Percentiles rank a stretch among this genome's conserved stretches.
Evolutionary conservation across 2,797 vertebrate species (phyloP).

Genomic region (Enteromius trimaculatus): DNA sequence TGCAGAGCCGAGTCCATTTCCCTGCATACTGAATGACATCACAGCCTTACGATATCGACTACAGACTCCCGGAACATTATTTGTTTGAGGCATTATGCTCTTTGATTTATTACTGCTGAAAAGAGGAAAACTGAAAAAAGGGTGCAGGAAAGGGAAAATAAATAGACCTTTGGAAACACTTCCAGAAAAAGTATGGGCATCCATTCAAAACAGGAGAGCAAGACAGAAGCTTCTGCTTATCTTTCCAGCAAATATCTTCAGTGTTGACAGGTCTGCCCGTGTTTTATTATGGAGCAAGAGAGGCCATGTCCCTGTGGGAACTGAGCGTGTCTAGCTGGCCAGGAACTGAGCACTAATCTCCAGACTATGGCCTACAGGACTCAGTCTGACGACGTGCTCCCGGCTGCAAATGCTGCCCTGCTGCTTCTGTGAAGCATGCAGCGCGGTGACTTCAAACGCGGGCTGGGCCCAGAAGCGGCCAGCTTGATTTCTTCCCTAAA

Average conservation of each 20-base stretch:
- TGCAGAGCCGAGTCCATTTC: conserved; percentile 9
- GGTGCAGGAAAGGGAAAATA: conserved; percentile 31
- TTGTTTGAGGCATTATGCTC: conserved; percentile 44
- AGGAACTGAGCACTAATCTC: conserved; percentile 47
- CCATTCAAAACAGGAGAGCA: conserved; percentile 44
- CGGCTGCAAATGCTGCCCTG: not conserved
- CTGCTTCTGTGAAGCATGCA: conserved; percentile 42
- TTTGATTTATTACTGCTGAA: conserved; percentile 51
- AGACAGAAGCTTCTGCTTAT: conserved; percentile 56
- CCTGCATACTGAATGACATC: conserved; percentile 45
- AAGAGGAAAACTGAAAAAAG: conserved; percentile 38
- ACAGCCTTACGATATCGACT: conserved; percentile 24
- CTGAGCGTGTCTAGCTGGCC: conserved; percentile 65
- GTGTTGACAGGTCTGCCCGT: conserved; percentile 75
- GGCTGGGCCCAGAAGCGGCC: not conserved
- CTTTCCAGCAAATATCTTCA: conserved; percentile 68
- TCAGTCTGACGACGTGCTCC: conserved; percentile 14
- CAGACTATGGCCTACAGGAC: conserved; percentile 17
- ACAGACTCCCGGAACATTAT: conserved; percentile 30
- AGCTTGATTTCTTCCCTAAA: conserved; percentile 19
- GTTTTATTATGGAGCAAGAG: conserved; percentile 73
- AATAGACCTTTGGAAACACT: conserved; percentile 43
- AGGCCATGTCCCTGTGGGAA: conserved; percentile 64
- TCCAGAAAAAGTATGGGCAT: conserved; percentile 46
- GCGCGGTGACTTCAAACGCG: conserved; percentile 39